Evolutionary conservation across 2,888 invertebrate genomes (phyloP).

Genomic region (Caenorhabditis wallacei): DNA sequence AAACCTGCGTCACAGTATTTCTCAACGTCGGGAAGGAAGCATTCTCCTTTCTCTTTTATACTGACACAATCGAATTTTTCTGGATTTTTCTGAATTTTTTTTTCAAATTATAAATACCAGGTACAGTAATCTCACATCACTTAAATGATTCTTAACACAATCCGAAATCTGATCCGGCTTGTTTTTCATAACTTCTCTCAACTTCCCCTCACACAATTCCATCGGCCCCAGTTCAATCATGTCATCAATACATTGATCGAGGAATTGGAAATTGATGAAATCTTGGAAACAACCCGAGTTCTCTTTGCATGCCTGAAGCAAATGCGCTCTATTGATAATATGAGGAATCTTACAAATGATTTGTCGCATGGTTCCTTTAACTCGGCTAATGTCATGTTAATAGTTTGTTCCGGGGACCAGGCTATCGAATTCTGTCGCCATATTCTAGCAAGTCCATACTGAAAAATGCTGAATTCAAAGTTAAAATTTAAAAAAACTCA

Average conservation of each 20-base stretch:
- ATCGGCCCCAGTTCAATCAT: slow-evolving; percentile 28
- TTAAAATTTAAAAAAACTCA: not conserved
- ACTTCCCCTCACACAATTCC: slow-evolving; percentile 17
- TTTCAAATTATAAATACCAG: not conserved
- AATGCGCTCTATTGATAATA: not conserved
- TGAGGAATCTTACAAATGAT: not conserved
- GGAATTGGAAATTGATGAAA: slow-evolving; percentile 23
- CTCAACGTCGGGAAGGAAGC: slow-evolving; percentile 30
- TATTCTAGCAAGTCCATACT: not conserved
- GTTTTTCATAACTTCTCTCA: slow-evolving; percentile 23
- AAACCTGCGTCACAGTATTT: slow-evolving; percentile 25
- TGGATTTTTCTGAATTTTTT: slow-evolving; percentile 14
- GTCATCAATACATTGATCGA: slow-evolving; percentile 35
- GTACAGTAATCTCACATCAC: slow-evolving; percentile 10
- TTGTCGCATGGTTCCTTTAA: slow-evolving; percentile 6
- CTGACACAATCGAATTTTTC: slow-evolving; percentile 35
- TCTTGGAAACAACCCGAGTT: slow-evolving; percentile 33
- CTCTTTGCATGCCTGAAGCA: slow-evolving; percentile 18
- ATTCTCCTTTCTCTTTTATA: slow-evolving; percentile 12
- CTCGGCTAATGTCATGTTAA: slow-evolving; percentile 3
- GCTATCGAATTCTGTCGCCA: slow-evolving; percentile 6
- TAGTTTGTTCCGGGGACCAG: not conserved
- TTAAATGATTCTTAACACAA: slow-evolving; percentile 1
- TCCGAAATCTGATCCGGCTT: slow-evolving; percentile 15
- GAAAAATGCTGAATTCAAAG: not conserved